Evolutionary conservation across 2,113 vertebrate genomes (phyloP), one percentile per base, ranked within the genome.

Genomic region (Corvus hawaiiensis): DNA sequence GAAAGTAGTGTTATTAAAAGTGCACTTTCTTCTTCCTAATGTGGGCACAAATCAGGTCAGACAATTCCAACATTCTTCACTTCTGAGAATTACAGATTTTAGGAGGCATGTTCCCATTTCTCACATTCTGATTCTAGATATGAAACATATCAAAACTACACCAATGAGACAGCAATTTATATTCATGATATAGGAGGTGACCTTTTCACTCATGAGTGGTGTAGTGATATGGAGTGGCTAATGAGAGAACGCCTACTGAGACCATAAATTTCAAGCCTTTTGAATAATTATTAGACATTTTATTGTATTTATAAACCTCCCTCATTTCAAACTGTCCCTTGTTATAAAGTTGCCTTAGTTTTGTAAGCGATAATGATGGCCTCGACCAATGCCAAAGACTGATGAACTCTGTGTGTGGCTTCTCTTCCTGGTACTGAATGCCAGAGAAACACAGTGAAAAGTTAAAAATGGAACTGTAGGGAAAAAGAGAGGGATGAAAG

Each of bases 231-330:
- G 72, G 90, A 96, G 79, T 46, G 41, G 90, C 73, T 96, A 89
- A 89, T 75, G 93, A 35, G 41, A 94, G 81, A 93, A 95, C 66
- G 18, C 52, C 56, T 90, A 30, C 73, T 30, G 64, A 91, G 52
- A 74, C 18, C 1, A 94, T 84, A 95, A 89, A 94, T 93, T 89
- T 94, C 44, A 94, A 89, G 72, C 69, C 85, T 91, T 83, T 78
- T 90, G 97, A 96, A 89, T 96, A 96, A 97, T 92, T 95, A 96
- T 96, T 93, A 97, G 68, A 67, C 14, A 35, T 71, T 90, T 97
- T 89, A 93, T 94, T 95, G 62, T 91, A 84, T 96, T 96, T 97
- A 94, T 80, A 77, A 95, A 89, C 87, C 72, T 94, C 71, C 35
- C 35, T 80, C n/a, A 66, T 91, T 94, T 93, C 88, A 94, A 96